These are phyloP conservation scores for Eueides isabella DNA, from an alignment of 1,140 invertebrate species.

Conservation along the genomic window DNA sequence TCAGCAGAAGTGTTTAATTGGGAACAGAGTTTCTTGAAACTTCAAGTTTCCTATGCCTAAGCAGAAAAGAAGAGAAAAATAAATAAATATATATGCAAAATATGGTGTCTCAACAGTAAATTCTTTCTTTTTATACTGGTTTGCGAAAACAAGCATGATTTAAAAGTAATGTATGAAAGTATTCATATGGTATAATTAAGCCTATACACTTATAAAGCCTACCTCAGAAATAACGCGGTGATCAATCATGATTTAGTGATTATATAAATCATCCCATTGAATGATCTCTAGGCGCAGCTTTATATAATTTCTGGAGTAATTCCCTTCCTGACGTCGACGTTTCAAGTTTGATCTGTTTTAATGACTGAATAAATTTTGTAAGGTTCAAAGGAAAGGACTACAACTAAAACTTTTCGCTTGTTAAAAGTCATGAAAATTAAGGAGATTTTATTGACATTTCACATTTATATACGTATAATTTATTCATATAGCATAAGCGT, in stretches of 20 bases:
- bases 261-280: not conserved
- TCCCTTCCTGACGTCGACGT: not conserved
- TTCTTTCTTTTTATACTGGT: no score
- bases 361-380: conserved; percentile 17
- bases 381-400: conserved; percentile 15
- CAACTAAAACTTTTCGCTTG: conserved; percentile 13
- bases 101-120: no score
- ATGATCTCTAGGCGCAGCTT: not conserved
- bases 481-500: no score
- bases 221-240: not conserved
- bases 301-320: not conserved
- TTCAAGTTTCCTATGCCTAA: no score
- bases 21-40: no score
- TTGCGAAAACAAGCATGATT: no score
- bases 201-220: no score
- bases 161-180: no score
- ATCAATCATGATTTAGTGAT: conserved; percentile 2
- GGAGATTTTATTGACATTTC: not conserved
- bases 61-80: no score
- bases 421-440: not conserved
- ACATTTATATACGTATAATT: not conserved
- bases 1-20: no score
- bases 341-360: conserved; percentile 20
- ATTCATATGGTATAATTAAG: no score
- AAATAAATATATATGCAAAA: no score